Evolutionary conservation across 2,113 vertebrate species (phyloP).

Genomic region (Ciconia stormi): DNA sequence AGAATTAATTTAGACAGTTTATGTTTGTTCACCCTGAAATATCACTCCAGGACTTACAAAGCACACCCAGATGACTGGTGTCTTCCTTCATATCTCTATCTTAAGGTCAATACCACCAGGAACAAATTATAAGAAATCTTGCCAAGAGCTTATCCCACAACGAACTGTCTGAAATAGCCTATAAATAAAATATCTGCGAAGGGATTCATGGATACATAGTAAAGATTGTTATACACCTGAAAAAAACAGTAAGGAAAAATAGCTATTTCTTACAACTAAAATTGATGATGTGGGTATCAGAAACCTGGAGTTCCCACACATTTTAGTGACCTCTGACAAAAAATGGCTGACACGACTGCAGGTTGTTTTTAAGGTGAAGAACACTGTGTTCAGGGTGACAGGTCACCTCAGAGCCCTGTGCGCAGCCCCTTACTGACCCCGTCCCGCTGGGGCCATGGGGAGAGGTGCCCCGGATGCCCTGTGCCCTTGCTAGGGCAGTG

Average conservation of each 20-base stretch:
- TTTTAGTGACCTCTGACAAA: conserved; percentile 56
- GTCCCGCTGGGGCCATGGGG: background rate
- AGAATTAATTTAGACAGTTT: conserved; percentile 49
- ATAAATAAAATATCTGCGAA: conserved; percentile 72
- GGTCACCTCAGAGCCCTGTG: background rate
- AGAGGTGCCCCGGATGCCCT: background rate
- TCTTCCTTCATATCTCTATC: background rate
- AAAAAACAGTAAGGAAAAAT: conserved; percentile 63
- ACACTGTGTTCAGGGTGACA: conserved; percentile 5
- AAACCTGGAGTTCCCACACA: conserved; percentile 50
- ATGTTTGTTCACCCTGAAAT: conserved; percentile 37
- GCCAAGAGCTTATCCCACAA: conserved; percentile 61
- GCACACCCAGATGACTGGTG: conserved; percentile 45
- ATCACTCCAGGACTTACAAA: conserved; percentile 30
- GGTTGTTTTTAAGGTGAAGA: background rate
- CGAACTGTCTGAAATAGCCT: conserved; percentile 69
- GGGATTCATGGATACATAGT: conserved; percentile 55
- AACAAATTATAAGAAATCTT: conserved; percentile 55
- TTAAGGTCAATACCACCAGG: conserved; percentile 38
- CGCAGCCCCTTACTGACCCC: background rate
- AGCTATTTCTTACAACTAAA: conserved; percentile 57
- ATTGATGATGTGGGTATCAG: conserved; percentile 55
- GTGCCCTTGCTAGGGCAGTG: background rate
- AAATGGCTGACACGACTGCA: background rate
- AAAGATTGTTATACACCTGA: conserved; percentile 41